Evolutionary conservation across 2,888 invertebrate species (phyloP), one percentile per base, ranked within the genome.

Genomic region (Steinernema scapterisci): DNA sequence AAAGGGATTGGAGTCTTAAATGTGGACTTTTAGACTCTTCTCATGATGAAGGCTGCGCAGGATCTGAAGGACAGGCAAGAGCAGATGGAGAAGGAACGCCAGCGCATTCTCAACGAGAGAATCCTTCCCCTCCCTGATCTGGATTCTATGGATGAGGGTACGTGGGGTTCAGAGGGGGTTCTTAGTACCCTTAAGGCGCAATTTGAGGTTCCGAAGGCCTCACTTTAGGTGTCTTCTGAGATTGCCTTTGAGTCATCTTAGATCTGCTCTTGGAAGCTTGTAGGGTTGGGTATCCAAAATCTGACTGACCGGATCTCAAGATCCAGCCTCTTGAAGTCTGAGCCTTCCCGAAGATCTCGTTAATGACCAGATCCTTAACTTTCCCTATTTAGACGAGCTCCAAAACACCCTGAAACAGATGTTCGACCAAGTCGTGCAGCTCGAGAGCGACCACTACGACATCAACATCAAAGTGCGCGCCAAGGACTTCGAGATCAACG

Each of bases 41-140:
- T 99, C 91, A 96, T 97, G 93, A 95, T 97, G 91, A 99, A 97
- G 92, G 97, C 97, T 89, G 97, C 97, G 87, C 97, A 99, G 90
- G 97, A 99, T 91, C 91, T 99, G 91, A 97, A 97, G 91, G 95
- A 96, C 90, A 97, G 99, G 91, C 97, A 97, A 91, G 95, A 96
- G 91, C 93, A 95, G 89, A 97, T 97, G 91, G 95, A 96, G 77
- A 95, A 95, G 83, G 97, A 97, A 90, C 93, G 96, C 89, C 94
- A 95, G 91, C 93, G 94, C 89, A 82, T 95, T 91, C 95, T 96
- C 89, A 94, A 95, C 89, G 94, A 96, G 90, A 92, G 95, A 89
- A 95, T 95, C 90, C 93, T 93, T 89, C 92, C 95, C 84, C 94
- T 95, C 91, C 92, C 93, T 46, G 90, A 94, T 88, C 94, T 95